These are phyloP conservation scores for Tapirus indicus DNA, from an alignment of 2,797 vertebrate genomes.

Conservation along the genomic window DNA sequence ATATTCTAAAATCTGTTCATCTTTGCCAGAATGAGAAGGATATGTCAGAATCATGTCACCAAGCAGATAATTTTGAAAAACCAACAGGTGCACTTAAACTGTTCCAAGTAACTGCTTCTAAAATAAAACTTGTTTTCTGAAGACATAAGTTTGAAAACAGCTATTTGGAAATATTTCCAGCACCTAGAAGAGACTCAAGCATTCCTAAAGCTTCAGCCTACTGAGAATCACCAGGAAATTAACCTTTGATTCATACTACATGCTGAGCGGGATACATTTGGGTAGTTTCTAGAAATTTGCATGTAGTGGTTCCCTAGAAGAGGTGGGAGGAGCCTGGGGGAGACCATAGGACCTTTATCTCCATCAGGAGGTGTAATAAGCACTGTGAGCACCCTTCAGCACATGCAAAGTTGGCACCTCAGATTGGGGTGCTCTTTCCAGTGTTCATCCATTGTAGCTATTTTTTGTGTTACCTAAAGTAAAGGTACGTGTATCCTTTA, in stretches of 20 bases:
- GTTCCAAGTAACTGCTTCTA: background rate
- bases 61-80: background rate
- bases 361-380: background rate
- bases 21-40: background rate
- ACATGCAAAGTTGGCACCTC: background rate
- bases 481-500: background rate
- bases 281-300: background rate
- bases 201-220: background rate
- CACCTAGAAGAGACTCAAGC: background rate
- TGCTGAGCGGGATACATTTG: background rate
- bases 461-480: background rate
- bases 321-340: background rate
- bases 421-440: background rate
- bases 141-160: background rate
- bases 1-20: background rate
- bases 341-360: rapidly evolving
- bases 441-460: background rate
- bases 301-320: background rate
- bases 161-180: background rate
- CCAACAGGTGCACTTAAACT: background rate
- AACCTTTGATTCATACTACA: background rate
- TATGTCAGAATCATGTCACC: background rate
- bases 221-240: background rate
- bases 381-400: too few relatives aligned
- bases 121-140: background rate